Evolutionary conservation across 2,797 vertebrate genomes (phyloP).

Genomic region (Rhabdomys pumilio): DNA sequence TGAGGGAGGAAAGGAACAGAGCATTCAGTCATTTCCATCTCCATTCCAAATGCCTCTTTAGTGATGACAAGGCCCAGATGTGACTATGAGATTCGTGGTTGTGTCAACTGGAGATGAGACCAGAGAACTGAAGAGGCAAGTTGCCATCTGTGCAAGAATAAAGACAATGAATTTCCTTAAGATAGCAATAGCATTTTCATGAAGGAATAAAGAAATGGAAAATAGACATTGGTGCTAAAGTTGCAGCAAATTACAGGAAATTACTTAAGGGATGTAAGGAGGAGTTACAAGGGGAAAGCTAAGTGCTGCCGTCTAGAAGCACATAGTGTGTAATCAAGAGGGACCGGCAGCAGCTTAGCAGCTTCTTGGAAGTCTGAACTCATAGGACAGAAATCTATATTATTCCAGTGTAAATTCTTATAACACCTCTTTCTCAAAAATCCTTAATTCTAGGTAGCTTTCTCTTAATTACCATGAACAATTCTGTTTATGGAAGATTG

Average conservation of each 20-base stretch:
- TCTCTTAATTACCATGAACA: background rate
- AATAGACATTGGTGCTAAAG: background rate
- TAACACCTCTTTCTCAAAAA: background rate
- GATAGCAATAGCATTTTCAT: background rate
- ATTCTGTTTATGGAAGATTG: background rate
- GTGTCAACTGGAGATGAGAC: background rate
- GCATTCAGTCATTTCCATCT: background rate
- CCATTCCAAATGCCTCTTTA: background rate
- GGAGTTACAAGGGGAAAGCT: background rate
- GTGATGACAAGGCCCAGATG: conserved; percentile 41
- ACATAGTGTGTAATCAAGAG: background rate
- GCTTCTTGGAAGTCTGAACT: background rate
- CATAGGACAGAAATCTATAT: background rate
- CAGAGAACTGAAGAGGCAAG: background rate
- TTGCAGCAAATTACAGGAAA: background rate
- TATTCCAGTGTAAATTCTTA: conserved; percentile 14
- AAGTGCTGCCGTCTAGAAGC: background rate
- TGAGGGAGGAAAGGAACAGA: background rate
- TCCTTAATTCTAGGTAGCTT: background rate
- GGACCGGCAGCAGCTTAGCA: background rate
- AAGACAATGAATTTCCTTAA: background rate
- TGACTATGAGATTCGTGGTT: conserved; percentile 16
- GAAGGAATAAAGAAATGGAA: background rate
- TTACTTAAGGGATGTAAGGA: background rate
- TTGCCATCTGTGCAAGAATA: background rate